Conservation (phyloP, 1,140 invertebrate species). For the Orius insidiosus region DNA sequence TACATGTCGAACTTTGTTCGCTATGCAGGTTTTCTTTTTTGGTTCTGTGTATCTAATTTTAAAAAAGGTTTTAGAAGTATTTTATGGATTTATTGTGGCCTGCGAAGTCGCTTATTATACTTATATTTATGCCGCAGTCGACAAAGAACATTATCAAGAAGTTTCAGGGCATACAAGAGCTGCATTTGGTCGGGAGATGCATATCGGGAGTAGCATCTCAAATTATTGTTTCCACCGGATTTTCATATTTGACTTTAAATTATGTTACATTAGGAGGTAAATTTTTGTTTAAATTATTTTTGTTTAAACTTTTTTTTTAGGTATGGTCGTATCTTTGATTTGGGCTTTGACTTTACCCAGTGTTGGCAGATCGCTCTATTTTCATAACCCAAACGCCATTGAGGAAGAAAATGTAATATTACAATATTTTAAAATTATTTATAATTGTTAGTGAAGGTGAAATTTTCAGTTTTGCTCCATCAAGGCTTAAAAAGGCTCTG, state of each 20-base stretch:
- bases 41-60: too few relatives aligned
- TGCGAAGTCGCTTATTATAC: slow-evolving; percentile 83
- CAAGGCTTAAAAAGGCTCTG: slow-evolving; percentile 34
- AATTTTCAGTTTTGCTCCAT: not conserved
- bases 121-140: slow-evolving; percentile 85
- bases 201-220: slow-evolving; percentile 47
- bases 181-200: slow-evolving; percentile 49
- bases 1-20: slow-evolving; percentile 13
- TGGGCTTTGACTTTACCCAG: slow-evolving; percentile 60
- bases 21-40: slow-evolving; percentile 40
- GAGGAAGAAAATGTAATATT: too few relatives aligned
- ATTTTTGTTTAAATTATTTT: too few relatives aligned
- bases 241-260: slow-evolving; percentile 24
- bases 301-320: too few relatives aligned
- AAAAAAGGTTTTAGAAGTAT: too few relatives aligned
- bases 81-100: too few relatives aligned
- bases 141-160: slow-evolving; percentile 50
- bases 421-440: too few relatives aligned
- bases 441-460: too few relatives aligned
- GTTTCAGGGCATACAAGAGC: slow-evolving; percentile 59
- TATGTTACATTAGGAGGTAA: not conserved
- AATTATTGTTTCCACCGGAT: slow-evolving; percentile 32
- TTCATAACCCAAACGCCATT: not conserved
- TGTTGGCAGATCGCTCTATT: slow-evolving; percentile 22
- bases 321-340: slow-evolving; percentile 34